Percentiles rank a stretch among this genome's conserved stretches.
These are phyloP conservation scores for Halisarca cf. caerulea DNA, from an alignment of 37 sponge, comb jelly and placozoan species.

Conservation along the genomic window DNA sequence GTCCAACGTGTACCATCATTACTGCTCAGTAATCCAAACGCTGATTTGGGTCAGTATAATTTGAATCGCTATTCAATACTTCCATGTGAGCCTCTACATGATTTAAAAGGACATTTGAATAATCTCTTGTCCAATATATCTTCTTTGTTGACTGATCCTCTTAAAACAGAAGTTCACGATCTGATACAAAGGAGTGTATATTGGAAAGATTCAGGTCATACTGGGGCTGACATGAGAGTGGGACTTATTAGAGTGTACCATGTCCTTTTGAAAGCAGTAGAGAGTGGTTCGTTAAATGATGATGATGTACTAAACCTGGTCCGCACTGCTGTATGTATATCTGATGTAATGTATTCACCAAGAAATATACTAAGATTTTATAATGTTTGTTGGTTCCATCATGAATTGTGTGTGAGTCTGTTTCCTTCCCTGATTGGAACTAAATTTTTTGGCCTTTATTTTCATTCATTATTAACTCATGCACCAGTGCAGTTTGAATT, in stretches of 20 bases:
- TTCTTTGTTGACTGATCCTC: not conserved
- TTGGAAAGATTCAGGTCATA: not conserved
- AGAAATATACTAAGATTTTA: slow-evolving; percentile 17
- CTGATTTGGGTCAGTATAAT: not conserved
- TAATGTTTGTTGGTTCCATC: slow-evolving; percentile 27
- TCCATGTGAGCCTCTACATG: slow-evolving; percentile 30
- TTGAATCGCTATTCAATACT: slow-evolving; percentile 11
- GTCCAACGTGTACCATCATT: slow-evolving; percentile 42
- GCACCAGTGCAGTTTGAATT: not conserved
- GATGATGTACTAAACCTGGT: not conserved
- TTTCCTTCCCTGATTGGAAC: not conserved
- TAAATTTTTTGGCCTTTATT: slow-evolving; percentile 11
- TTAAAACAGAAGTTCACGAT: not conserved
- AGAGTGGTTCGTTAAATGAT: too few relatives aligned
- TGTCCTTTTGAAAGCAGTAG: too few relatives aligned
- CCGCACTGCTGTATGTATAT: not conserved
- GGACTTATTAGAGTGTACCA: too few relatives aligned
- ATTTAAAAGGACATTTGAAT: slow-evolving; percentile 30
- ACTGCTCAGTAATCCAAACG: slow-evolving; percentile 21
- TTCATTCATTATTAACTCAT: slow-evolving; percentile 22
- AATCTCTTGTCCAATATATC: not conserved
- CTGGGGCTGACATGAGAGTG: not conserved
- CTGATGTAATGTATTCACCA: slow-evolving; percentile 25
- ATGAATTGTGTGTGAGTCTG: not conserved
- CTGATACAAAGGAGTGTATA: not conserved